A percentile compares a stretch with the other conserved stretches of the same genome.
Evolutionary conservation across 2,113 vertebrate genomes (phyloP).

Genomic region (Charina bottae): DNA sequence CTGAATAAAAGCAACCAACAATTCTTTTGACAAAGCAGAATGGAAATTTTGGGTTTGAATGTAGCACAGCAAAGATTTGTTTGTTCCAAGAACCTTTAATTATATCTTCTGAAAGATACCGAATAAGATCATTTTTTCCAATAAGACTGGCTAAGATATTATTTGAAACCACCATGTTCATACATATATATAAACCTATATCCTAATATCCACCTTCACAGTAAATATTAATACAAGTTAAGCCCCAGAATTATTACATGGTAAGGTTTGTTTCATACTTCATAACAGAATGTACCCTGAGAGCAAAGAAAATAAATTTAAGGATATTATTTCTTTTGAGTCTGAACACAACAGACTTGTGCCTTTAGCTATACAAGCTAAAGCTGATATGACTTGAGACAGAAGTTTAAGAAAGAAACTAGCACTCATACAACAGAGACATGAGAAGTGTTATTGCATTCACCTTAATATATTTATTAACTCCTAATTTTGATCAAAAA

Average conservation of each 20-base stretch:
- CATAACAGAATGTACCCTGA: neutral
- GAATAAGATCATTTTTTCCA: constrained; percentile 2
- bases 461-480: neutral
- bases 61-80: neutral
- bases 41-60: fast-evolving
- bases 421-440: neutral
- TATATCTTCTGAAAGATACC: fast-evolving
- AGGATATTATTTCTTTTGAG: neutral
- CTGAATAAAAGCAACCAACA: neutral
- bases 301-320: neutral
- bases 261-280: neutral
- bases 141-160: neutral
- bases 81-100: neutral
- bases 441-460: neutral
- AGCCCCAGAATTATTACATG: neutral
- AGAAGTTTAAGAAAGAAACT: neutral
- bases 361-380: neutral
- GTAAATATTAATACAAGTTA: neutral
- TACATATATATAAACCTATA: neutral
- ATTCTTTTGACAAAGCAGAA: neutral
- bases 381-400: neutral
- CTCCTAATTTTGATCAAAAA: neutral
- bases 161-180: neutral
- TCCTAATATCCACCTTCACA: neutral
- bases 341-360: neutral